phyloP scores from a whole-genome alignment of 2,113 vertebrate genomes.

The Pollimyrus isidori region DNA sequence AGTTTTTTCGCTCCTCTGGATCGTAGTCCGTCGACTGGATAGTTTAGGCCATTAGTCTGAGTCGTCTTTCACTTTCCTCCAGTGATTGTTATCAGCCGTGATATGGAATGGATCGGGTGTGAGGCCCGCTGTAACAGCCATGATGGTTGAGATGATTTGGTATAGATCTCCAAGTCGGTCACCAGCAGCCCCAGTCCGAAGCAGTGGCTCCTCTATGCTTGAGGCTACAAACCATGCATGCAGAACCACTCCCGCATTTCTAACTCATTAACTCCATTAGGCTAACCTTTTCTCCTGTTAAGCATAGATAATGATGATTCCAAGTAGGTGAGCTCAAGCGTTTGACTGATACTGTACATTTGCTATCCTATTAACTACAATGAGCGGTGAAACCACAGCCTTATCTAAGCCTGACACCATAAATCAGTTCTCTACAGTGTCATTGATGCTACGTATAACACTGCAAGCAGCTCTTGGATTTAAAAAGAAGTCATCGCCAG shows the following conservation, averaged over 20 bases:
- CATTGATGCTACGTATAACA: neutral
- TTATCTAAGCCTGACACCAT: neutral
- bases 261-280: neutral
- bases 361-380: neutral
- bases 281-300: neutral
- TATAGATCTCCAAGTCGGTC: neutral
- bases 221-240: neutral
- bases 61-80: neutral
- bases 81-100: neutral
- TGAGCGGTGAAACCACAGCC: neutral
- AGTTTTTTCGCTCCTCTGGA: neutral
- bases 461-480: neutral
- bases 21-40: neutral
- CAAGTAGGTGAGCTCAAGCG: neutral
- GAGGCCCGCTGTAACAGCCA: neutral
- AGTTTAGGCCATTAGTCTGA: neutral
- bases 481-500: neutral
- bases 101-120: neutral
- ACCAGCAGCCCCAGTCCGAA: neutral
- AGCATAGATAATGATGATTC: neutral
- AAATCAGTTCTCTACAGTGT: neutral
- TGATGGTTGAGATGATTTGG: neutral
- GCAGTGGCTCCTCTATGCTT: neutral
- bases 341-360: neutral
- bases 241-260: neutral